These are phyloP conservation scores for Strigamia transsilvanica DNA, from an alignment of 2,888 invertebrate genomes.

Conservation along the genomic window DNA sequence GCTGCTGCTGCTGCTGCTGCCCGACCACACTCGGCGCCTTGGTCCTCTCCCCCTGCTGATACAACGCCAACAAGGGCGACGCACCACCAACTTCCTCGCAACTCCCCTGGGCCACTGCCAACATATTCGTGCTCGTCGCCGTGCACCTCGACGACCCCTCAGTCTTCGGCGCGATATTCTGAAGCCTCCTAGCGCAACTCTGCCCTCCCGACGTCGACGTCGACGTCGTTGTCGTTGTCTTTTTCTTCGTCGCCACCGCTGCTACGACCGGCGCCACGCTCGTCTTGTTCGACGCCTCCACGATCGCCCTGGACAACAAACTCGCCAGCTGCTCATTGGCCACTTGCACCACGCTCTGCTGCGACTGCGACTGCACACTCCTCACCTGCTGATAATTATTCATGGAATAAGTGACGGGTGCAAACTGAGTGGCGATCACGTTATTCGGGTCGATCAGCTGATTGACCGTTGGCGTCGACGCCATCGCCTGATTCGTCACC, in stretches of 20 bases:
- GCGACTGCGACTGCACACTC: background rate
- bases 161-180: background rate
- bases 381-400: background rate
- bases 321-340: constrained; percentile 11
- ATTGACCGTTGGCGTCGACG: background rate
- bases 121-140: background rate
- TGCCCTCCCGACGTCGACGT: background rate
- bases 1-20: constrained; percentile 55
- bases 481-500: background rate
- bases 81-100: background rate
- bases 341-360: background rate
- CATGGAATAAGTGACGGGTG: background rate
- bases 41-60: constrained; percentile 10
- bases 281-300: background rate
- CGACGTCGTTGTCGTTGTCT: background rate
- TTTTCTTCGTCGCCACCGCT: background rate
- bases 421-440: background rate
- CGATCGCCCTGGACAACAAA: background rate
- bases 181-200: background rate
- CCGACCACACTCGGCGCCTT: constrained; percentile 44
- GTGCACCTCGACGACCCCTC: background rate
- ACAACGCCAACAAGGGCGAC: constrained; percentile 59
- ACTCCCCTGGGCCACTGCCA: background rate
- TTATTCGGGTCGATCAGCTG: background rate
- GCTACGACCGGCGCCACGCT: background rate